Percentiles rank a stretch among this genome's conserved stretches.
phyloP scores from a whole-genome alignment of 1,140 invertebrate genomes.

The Drosophila arawakana region DNA sequence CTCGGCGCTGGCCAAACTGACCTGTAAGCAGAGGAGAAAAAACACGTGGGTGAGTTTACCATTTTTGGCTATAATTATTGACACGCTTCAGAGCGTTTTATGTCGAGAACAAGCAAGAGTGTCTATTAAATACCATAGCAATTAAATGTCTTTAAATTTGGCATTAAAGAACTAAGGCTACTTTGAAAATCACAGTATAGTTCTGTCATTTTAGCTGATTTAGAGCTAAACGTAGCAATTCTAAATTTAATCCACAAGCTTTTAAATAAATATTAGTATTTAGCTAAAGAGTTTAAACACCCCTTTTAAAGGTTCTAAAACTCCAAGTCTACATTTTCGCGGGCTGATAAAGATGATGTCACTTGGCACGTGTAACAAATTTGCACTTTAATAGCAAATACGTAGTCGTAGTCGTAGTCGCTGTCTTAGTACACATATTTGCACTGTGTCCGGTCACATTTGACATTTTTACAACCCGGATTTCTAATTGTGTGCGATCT shows the following conservation, averaged over 20 bases:
- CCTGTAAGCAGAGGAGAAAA: conserved; percentile 43
- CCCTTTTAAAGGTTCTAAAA: background rate
- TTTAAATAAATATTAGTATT: too few species aligned
- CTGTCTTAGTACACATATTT: conserved; percentile 23
- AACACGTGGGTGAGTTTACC: conserved; percentile 14
- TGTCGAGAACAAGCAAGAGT: background rate
- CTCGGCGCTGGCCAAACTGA: conserved; percentile 65
- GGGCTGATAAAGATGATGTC: conserved; percentile 36
- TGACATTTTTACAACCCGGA: conserved; percentile 60
- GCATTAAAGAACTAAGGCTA: too few species aligned
- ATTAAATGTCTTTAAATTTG: too few species aligned
- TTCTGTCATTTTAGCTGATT: too few species aligned
- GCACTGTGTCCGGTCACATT: conserved; percentile 40
- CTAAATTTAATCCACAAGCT: too few species aligned
- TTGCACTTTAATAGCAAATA: conserved; percentile 30
- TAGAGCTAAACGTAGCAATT: too few species aligned
- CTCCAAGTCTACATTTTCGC: background rate
- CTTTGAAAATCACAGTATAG: too few species aligned
- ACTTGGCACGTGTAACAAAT: conserved; percentile 42
- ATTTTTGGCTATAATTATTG: conserved; percentile 1
- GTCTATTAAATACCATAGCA: background rate
- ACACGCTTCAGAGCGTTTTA: conserved; percentile 26
- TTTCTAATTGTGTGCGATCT: conserved; percentile 33
- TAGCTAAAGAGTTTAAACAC: too few species aligned
- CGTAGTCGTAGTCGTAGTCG: background rate